phyloP scores from a whole-genome alignment of 2,113 vertebrate genomes.

The Nestor notabilis region DNA sequence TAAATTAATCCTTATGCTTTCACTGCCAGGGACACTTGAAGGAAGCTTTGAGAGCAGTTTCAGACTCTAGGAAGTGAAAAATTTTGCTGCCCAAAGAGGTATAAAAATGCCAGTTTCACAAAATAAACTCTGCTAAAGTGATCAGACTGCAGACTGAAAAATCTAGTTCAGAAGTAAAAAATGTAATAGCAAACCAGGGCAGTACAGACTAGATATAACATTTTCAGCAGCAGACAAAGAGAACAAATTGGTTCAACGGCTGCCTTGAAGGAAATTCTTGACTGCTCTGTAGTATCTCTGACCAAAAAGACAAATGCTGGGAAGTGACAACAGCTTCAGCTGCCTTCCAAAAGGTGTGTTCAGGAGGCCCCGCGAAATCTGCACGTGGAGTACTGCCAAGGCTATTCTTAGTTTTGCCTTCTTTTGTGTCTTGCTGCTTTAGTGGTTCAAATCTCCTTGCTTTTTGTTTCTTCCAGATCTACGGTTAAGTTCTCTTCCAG shows the following conservation, averaged over 20 bases:
- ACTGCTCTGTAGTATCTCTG: constrained; percentile 59
- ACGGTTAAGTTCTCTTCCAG: constrained; percentile 7
- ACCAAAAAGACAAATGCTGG: constrained; percentile 39
- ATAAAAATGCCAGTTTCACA: constrained; percentile 31
- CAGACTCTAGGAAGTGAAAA: constrained; percentile 47
- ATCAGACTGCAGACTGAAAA: constrained; percentile 64
- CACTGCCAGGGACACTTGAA: background rate
- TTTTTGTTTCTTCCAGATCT: constrained; percentile 56
- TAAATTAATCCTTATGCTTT: background rate
- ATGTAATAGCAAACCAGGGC: constrained; percentile 35
- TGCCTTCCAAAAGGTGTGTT: constrained; percentile 59
- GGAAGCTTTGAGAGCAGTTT: background rate
- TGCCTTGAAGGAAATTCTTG: constrained; percentile 64
- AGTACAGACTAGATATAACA: constrained; percentile 56
- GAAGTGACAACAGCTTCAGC: background rate
- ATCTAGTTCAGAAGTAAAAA: constrained; percentile 64
- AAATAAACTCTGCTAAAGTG: constrained; percentile 69
- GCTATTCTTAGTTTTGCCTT: constrained; percentile 54
- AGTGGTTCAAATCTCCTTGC: constrained; percentile 32
- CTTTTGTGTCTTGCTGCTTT: background rate
- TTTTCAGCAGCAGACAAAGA: constrained; percentile 22
- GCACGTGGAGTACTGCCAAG: background rate
- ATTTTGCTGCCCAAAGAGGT: constrained; percentile 28
- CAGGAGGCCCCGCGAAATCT: background rate
- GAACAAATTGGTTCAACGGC: constrained; percentile 4